Percentiles rank a stretch among this genome's conserved stretches.
phyloP scores from a whole-genome alignment of 2,113 vertebrate species.

The Actenoides lindsayi region DNA sequence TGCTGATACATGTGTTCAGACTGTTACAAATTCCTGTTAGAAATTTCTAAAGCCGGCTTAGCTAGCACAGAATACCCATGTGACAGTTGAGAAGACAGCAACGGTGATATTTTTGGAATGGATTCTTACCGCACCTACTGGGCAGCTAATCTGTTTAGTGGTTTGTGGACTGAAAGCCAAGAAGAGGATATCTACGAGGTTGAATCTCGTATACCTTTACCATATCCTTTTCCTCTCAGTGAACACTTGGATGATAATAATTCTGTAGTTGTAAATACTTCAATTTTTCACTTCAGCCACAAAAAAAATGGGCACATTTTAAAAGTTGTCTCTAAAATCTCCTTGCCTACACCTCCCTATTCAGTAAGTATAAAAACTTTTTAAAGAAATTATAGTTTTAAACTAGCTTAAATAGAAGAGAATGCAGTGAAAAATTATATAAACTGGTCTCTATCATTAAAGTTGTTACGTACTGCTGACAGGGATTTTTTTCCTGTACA shows the following conservation, averaged over 20 bases:
- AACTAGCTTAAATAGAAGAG: neutral
- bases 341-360: conserved; percentile 94
- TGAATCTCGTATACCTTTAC: conserved; percentile 92
- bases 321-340: conserved; percentile 95
- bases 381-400: neutral
- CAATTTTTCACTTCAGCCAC: conserved; percentile 89
- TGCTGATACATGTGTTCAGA: neutral
- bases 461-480: neutral
- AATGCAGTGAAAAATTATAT: neutral
- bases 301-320: conserved; percentile 86
- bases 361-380: conserved; percentile 88
- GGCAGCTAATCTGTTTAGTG: conserved; percentile 75
- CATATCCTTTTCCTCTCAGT: conserved; percentile 86
- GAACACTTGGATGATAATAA: conserved; percentile 87
- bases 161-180: conserved; percentile 82
- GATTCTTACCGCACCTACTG: conserved; percentile 88
- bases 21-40: neutral
- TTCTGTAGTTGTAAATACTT: conserved; percentile 89
- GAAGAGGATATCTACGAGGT: conserved; percentile 92
- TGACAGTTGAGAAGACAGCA: neutral
- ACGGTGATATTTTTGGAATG: conserved; percentile 73
- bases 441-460: neutral
- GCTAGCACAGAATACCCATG: neutral
- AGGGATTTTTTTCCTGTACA: neutral
- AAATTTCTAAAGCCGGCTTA: neutral